Evolutionary conservation across 2,888 invertebrate species (phyloP), one percentile per base, ranked within the genome.

Genomic region (Brassicogethes aeneus): DNA sequence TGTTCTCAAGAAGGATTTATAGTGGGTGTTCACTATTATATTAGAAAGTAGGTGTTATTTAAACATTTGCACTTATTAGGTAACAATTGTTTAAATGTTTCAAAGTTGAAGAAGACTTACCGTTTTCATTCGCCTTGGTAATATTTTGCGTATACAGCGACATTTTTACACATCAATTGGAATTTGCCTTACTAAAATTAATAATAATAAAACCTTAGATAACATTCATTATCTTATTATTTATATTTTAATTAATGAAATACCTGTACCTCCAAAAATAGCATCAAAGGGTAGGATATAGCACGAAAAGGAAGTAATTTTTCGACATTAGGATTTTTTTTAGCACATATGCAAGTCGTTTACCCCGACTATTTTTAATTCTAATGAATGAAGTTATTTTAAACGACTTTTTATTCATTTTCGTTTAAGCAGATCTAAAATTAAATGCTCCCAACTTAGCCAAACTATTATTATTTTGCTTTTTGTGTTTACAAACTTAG

Each of bases 351-450:
- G 47, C 41, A 51, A 47, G 53, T 55, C 55, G 45, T 54, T 54
- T 50, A 55, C 55, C 55, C 42, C 39, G 8, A 41, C 49, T 55
- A 53, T 53, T 54, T 55, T 54, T 53, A 49, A 48, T 40, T 44
- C 45, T 45, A 51, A 51, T 52, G 54, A 54, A 52, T 52, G 51
- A 44, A 47, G 47, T 46, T 48, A 45, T 50, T 51, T 52, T 34
- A 42, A 41, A 40, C 39, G 13, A 36, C 40, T 45, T 50, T 52
- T 49, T 46, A 42, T 45, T 45, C 47, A 42, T 45, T 48, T 52
- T 46, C 41, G 43, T 41, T 17, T 38, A 37, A 39, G 44, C 48
- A 50, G 42, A 43, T 46, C 44, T 52, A 50, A 47, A 50, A 45
- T 44, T 47, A 47, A 47, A 42, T 41, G 37, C 23, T 10, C 23